These are phyloP conservation scores for Lophotis ruficrista DNA, from an alignment of 2,113 vertebrate genomes.

Conservation along the genomic window DNA sequence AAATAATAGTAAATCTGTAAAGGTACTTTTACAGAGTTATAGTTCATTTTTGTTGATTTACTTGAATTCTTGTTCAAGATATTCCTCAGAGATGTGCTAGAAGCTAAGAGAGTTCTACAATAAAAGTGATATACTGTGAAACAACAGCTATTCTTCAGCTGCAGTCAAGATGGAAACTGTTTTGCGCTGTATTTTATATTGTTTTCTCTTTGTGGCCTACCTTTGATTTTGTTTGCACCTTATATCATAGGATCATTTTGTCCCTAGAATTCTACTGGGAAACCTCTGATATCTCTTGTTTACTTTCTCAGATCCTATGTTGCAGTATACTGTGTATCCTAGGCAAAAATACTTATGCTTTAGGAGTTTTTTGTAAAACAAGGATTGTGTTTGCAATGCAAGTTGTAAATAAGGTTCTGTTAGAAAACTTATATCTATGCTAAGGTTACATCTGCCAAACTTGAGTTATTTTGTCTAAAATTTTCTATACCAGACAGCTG, in stretches of 20 bases:
- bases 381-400: fast-evolving
- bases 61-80: neutral
- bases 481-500: neutral
- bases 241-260: neutral
- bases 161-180: conserved; percentile 5
- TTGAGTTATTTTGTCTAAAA: neutral
- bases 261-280: neutral
- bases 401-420: neutral
- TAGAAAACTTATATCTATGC: neutral
- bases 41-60: conserved; percentile 16
- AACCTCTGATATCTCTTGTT: neutral
- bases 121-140: conserved; percentile 37
- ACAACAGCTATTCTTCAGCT: conserved; percentile 13
- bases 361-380: neutral
- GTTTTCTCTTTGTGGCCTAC: conserved; percentile 7
- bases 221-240: conserved; percentile 9
- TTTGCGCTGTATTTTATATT: neutral
- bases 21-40: neutral
- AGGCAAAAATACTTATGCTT: neutral
- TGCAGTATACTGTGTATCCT: neutral
- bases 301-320: neutral
- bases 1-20: conserved; percentile 11
- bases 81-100: neutral
- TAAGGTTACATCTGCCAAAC: neutral
- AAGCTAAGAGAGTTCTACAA: neutral